Base-by-base conservation (phyloP, 2,888 invertebrate genomes). In the Drosophila austrosaltans region DNA sequence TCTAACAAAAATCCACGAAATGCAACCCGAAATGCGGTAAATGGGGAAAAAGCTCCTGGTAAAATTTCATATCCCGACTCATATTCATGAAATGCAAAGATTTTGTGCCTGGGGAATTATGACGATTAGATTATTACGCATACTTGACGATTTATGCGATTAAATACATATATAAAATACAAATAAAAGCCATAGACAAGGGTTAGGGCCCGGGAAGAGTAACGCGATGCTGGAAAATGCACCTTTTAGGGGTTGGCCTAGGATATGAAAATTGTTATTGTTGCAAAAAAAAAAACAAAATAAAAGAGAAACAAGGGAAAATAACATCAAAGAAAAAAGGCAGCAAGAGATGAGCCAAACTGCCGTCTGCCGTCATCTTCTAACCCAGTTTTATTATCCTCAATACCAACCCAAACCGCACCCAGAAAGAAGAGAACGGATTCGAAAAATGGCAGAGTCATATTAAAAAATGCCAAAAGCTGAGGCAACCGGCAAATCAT, bases 91-190 rank as follows among this genome's bases (percentile, higher is more conserved):
- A 68, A 44, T 63, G 81, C 57, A 48, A 69, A 74, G 83, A 83
- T 87, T 75, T 76, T 78, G 78, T 71, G 69, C 69, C 58, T 64
- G 44, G 62, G 69, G 71, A 69, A 82, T 89, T 89, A 86, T 81
- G 82, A 75, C 82, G 89, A 83, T 89, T 86, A 82, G 89, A 86
- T 86, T 86, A 88, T 86, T 86, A 86, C 89, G 89, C 85, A 89
- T 86, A 81, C 87, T 80, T 80, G 74, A 64, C 85, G 76, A 89
- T 75, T 88, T 86, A 89, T 82, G 81, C 84, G 89, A 89, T 89
- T 88, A 86, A 63, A 60, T 54, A 74, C 39, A 73, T 62, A 60
- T 82, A 58, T 69, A 58, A 74, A 65, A 68, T 71, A 65, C 67
- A 68, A 67, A 69, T 65, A 74, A 67, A 83, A 74, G 65, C 66